Evolutionary conservation across 2,797 vertebrate genomes (phyloP).

Genomic region (Gallinago solitaria): DNA sequence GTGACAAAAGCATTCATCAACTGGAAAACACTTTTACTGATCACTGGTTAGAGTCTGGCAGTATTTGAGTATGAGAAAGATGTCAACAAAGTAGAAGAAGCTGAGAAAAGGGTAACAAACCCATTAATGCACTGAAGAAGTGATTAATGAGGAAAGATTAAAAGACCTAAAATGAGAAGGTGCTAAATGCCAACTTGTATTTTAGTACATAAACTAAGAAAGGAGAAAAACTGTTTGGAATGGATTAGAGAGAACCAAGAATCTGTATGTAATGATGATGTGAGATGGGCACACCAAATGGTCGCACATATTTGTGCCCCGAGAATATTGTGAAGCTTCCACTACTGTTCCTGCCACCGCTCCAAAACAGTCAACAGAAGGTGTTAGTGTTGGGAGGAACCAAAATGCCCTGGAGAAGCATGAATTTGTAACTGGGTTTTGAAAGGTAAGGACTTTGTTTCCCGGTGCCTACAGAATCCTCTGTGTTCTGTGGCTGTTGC

Average conservation of each 20-base stretch:
- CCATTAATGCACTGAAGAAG: neutral
- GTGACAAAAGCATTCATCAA: neutral
- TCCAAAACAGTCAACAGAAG: neutral
- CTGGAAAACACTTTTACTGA: constrained; percentile 5
- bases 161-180: neutral
- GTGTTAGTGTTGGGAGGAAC: neutral
- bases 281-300: neutral
- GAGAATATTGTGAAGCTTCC: neutral
- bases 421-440: neutral
- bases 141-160: constrained; percentile 10
- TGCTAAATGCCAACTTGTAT: neutral
- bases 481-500: neutral
- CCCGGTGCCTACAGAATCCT: neutral
- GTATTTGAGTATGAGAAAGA: neutral
- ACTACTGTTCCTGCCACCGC: neutral
- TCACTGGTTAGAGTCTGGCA: neutral
- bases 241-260: neutral
- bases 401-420: neutral
- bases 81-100: constrained; percentile 16
- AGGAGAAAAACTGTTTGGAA: neutral
- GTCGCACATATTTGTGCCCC: neutral
- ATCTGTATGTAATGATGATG: neutral
- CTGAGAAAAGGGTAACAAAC: neutral
- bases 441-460: neutral
- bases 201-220: neutral